These are phyloP conservation scores for Esox niger DNA, from an alignment of 2,113 vertebrate genomes.

Conservation along the genomic window DNA sequence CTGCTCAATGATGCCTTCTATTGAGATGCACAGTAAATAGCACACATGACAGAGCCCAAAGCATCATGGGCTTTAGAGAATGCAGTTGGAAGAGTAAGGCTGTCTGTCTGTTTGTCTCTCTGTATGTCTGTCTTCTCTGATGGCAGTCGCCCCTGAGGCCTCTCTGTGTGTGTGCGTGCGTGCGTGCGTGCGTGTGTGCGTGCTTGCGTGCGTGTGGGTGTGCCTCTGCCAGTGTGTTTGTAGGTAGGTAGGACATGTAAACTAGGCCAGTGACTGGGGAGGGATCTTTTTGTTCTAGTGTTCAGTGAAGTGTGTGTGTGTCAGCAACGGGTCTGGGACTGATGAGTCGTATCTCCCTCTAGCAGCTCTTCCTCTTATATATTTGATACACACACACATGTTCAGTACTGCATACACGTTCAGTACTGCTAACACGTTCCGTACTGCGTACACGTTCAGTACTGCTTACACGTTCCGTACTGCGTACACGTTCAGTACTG, in stretches of 20 bases:
- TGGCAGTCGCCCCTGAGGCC: neutral
- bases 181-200: neutral
- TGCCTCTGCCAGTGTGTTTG: neutral
- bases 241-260: neutral
- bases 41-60: conserved; percentile 9
- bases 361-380: neutral
- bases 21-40: conserved; percentile 11
- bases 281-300: neutral
- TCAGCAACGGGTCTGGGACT: neutral
- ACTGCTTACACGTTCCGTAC: neutral
- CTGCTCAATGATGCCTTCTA: neutral
- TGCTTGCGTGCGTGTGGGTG: neutral
- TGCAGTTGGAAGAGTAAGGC: neutral
- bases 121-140: neutral
- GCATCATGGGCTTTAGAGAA: conserved; percentile 3
- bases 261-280: conserved; percentile 11
- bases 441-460: neutral
- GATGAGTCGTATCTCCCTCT: neutral
- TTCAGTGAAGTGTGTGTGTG: neutral
- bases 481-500: too few species aligned
- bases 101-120: too few species aligned
- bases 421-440: too few species aligned
- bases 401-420: neutral
- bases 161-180: neutral
- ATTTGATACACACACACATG: too few species aligned